Percentiles rank a stretch among this genome's conserved stretches.
These are phyloP conservation scores for Calameuta idolon DNA, from an alignment of 2,888 invertebrate genomes.

Conservation along the genomic window DNA sequence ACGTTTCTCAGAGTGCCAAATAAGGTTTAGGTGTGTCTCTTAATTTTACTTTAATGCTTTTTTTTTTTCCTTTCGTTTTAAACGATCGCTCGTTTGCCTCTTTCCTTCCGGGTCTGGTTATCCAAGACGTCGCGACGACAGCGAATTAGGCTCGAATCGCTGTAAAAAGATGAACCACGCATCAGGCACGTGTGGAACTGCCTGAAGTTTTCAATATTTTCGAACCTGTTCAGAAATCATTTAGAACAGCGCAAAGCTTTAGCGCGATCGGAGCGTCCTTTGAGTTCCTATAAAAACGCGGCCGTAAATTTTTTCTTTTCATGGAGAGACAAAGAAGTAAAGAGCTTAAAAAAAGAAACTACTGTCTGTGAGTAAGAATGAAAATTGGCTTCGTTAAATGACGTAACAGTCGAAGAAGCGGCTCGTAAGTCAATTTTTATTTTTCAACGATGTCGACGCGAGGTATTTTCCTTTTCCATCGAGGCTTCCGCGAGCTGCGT, in stretches of 20 bases:
- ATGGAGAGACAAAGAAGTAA: background rate
- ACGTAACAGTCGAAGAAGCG: background rate
- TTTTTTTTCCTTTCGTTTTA: background rate
- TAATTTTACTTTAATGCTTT: slow-evolving; percentile 8
- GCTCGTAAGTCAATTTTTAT: background rate
- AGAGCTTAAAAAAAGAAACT: background rate
- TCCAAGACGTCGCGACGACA: slow-evolving; percentile 3
- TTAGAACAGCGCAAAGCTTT: background rate
- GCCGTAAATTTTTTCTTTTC: background rate
- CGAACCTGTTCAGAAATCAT: background rate
- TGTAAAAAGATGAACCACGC: background rate
- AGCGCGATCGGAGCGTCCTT: slow-evolving; percentile 2
- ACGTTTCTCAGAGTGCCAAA: slow-evolving; percentile 66
- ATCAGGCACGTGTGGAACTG: slow-evolving; percentile 32
- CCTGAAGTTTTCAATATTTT: slow-evolving; percentile 53
- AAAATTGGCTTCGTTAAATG: background rate
- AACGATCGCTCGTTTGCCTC: background rate
- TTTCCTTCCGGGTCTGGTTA: slow-evolving; percentile 14
- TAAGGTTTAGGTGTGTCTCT: slow-evolving; percentile 32
- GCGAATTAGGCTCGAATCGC: background rate
- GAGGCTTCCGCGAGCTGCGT: background rate
- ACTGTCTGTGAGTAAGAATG: background rate
- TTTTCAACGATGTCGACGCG: background rate
- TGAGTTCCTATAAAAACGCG: background rate
- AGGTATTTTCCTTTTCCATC: background rate